Evolutionary conservation across 2,113 vertebrate genomes (phyloP).

Genomic region (Tetrao urogallus): DNA sequence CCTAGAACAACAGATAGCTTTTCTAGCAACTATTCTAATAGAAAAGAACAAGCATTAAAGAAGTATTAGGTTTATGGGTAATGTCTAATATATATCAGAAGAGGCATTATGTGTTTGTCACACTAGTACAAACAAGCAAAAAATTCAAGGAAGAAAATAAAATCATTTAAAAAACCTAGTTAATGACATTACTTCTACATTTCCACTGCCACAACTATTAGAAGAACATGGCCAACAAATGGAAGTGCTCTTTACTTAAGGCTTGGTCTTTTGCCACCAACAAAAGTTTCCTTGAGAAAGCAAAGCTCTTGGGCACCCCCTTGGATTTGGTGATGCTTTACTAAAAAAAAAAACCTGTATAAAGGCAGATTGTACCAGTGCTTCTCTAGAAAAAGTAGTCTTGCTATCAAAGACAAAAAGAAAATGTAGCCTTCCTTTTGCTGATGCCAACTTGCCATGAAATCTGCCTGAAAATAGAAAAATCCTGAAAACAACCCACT

Average conservation of each 20-base stretch:
- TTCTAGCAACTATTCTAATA: background rate
- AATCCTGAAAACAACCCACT: background rate
- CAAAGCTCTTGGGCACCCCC: background rate
- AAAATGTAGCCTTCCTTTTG: background rate
- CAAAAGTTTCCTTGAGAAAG: background rate
- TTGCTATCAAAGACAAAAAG: background rate
- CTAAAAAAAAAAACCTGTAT: background rate
- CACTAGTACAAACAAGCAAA: background rate
- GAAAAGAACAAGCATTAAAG: background rate
- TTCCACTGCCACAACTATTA: background rate
- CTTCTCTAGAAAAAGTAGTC: background rate
- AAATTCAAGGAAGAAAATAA: background rate
- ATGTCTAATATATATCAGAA: background rate
- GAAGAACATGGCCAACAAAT: background rate
- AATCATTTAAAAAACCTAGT: background rate
- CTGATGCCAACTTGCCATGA: background rate
- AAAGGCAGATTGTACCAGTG: background rate
- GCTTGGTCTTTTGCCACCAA: background rate
- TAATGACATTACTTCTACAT: background rate
- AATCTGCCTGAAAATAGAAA: background rate
- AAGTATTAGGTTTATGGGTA: background rate
- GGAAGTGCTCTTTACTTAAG: background rate
- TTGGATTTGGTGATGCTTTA: background rate
- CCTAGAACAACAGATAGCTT: background rate
- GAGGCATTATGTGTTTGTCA: background rate